A percentile compares a stretch with the other conserved stretches of the same genome.
These are phyloP conservation scores for Oedothorax gibbosus DNA, from an alignment of 1,140 invertebrate species.

Conservation along the genomic window DNA sequence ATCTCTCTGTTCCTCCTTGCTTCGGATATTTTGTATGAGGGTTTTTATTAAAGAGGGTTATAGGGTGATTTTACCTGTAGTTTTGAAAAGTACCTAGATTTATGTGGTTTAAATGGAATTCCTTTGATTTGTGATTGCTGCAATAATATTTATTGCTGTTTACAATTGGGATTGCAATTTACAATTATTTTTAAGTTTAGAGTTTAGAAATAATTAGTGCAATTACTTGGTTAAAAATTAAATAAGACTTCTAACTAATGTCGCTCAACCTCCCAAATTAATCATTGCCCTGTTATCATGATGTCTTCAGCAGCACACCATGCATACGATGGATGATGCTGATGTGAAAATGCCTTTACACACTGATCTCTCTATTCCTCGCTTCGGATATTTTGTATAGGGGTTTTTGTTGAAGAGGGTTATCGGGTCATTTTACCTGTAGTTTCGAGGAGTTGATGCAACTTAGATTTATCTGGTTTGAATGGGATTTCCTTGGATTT, in stretches of 20 bases:
- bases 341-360: constrained; percentile 11
- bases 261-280: constrained; percentile 54
- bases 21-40: background rate
- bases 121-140: too few relatives aligned
- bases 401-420: background rate
- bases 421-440: too few relatives aligned
- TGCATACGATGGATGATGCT: constrained; percentile 43
- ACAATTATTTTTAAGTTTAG: too few relatives aligned
- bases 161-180: too few relatives aligned
- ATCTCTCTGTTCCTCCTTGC: background rate
- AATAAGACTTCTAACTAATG: too few relatives aligned
- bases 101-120: too few relatives aligned
- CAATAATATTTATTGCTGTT: too few relatives aligned
- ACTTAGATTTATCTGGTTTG: background rate
- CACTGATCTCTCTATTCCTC: background rate
- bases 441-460: background rate
- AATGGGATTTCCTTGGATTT: background rate
- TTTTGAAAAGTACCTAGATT: too few relatives aligned
- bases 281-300: constrained; percentile 57
- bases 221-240: too few relatives aligned
- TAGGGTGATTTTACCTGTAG: too few relatives aligned
- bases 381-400: background rate
- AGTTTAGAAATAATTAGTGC: too few relatives aligned
- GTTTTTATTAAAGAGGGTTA: too few relatives aligned
- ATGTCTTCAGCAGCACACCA: constrained; percentile 58